phyloP scores from a whole-genome alignment of 2,888 invertebrate species.

The Gisinianus flammeolus region DNA sequence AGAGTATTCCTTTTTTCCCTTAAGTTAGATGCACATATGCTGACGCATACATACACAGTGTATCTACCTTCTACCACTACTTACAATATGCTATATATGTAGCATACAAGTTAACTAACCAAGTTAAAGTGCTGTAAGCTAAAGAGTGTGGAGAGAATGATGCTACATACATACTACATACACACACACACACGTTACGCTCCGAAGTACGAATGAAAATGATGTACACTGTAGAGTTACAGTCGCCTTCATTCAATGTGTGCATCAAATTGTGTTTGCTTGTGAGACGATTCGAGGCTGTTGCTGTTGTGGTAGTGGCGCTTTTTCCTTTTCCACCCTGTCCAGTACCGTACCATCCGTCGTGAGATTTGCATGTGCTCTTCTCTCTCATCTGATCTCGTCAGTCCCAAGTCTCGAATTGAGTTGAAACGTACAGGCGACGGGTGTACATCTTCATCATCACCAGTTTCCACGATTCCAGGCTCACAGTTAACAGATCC shows the following conservation, averaged over 20 bases:
- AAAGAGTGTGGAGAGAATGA: background rate
- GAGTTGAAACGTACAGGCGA: background rate
- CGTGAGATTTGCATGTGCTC: constrained; percentile 15
- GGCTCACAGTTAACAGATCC: background rate
- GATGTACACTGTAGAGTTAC: background rate
- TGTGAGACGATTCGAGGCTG: constrained; percentile 5
- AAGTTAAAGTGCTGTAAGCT: background rate
- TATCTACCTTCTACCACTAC: background rate
- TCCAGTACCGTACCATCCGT: constrained; percentile 16
- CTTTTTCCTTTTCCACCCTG: background rate
- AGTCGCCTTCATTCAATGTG: background rate
- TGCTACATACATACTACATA: background rate
- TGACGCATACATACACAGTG: background rate
- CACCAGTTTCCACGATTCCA: too few species aligned
- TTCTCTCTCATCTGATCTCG: background rate
- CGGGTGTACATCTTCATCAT: too few species aligned
- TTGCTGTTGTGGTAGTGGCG: background rate
- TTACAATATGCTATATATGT: background rate
- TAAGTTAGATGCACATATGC: background rate
- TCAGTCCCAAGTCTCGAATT: background rate
- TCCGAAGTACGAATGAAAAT: background rate
- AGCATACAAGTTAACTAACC: background rate
- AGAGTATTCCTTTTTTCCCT: too few species aligned
- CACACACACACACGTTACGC: background rate
- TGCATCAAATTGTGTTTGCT: background rate